These are phyloP conservation scores for Lithophane leautieri DNA, from an alignment of 2,888 invertebrate species.

Conservation along the genomic window DNA sequence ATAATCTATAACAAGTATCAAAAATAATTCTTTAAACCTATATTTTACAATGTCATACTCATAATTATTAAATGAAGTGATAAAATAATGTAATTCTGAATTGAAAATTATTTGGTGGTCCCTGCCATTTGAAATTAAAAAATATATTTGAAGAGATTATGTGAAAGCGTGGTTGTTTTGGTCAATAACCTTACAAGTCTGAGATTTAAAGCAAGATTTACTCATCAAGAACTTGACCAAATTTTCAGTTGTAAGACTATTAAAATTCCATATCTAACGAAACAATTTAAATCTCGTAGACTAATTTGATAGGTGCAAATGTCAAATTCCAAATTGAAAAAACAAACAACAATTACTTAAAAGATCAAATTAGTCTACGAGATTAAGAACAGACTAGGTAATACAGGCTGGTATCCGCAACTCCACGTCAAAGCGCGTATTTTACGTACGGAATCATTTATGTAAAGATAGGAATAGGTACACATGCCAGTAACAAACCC, in stretches of 20 bases:
- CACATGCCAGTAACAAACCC: no score
- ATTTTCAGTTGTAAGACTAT: background rate
- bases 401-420: no score
- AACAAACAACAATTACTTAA: no score
- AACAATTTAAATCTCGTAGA: no score
- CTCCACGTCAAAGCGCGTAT: no score
- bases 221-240: background rate
- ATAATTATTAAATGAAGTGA: conserved; percentile 28
- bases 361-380: no score
- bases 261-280: background rate
- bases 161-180: background rate
- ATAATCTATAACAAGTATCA: conserved; percentile 63
- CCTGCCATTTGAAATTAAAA: background rate
- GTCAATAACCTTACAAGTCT: background rate
- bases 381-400: no score
- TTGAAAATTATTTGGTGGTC: conserved; percentile 12
- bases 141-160: background rate
- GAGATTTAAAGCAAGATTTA: no score
- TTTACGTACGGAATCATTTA: background rate
- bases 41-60: conserved; percentile 43
- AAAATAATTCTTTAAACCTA: conserved; percentile 52
- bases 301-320: no score
- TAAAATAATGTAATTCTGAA: conserved; percentile 38
- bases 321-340: no score
- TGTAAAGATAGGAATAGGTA: background rate